A percentile compares a stretch with the other conserved stretches of the same genome.
phyloP scores from a whole-genome alignment of 2,797 vertebrate species.

The Poliocrania exsul region DNA sequence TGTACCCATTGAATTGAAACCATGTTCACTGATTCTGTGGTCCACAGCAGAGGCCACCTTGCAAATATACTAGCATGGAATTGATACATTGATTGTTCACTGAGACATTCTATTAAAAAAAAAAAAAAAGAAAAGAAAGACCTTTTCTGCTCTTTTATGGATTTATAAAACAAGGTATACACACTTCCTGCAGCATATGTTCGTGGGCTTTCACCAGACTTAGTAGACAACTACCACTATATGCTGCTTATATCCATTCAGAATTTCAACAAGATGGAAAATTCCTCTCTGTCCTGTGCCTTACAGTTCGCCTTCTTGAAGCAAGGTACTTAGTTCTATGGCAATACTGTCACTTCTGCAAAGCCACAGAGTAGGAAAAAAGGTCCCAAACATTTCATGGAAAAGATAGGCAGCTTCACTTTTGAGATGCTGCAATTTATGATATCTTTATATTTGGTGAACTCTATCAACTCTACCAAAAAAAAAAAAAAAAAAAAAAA shows the following conservation, averaged over 20 bases:
- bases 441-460: not conserved
- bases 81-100: not conserved
- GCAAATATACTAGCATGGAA: not conserved
- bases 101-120: not conserved
- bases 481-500: not conserved
- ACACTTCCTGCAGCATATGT: not conserved
- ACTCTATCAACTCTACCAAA: not conserved
- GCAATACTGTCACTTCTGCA: not conserved
- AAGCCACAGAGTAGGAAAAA: not conserved
- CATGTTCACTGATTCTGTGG: not conserved
- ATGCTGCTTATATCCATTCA: not conserved
- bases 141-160: not conserved
- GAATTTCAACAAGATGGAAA: constrained; percentile 9
- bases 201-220: not conserved
- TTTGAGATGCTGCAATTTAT: not conserved
- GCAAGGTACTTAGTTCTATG: not conserved
- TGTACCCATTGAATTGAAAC: not conserved
- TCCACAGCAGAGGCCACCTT: not conserved
- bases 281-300: not conserved
- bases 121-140: accelerated
- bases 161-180: not conserved
- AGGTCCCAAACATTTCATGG: not conserved
- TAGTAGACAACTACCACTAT: not conserved
- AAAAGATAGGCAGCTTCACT: not conserved
- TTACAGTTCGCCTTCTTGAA: not conserved